These are phyloP conservation scores for Drosophila repleta DNA, from an alignment of 1,140 invertebrate genomes.

Conservation along the genomic window DNA sequence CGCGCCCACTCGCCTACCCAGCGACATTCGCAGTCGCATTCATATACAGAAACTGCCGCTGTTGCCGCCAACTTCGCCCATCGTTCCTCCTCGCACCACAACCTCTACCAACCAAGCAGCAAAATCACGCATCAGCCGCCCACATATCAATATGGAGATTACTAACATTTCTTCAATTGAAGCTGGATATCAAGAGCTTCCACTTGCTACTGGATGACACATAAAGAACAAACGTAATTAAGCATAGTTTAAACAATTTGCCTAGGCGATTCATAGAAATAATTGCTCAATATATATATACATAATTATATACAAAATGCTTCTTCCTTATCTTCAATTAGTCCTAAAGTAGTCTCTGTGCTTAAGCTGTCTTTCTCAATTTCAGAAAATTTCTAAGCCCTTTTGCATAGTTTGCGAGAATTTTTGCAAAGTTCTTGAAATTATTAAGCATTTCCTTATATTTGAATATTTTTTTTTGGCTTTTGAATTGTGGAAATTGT, in stretches of 20 bases:
- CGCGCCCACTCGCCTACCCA: conserved; percentile 80
- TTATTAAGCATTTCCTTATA: no score
- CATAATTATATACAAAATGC: conserved; percentile 16
- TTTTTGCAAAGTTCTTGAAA: no score
- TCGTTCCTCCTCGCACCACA: conserved; percentile 85
- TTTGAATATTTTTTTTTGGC: no score
- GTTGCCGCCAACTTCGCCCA: conserved; percentile 62
- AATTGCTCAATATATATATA: conserved; percentile 27
- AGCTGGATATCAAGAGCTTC: not conserved
- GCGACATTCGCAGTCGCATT: conserved; percentile 26
- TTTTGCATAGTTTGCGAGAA: not conserved
- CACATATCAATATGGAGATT: conserved; percentile 77
- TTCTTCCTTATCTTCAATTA: not conserved
- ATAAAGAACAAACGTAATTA: conserved; percentile 20
- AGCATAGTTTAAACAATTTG: conserved; percentile 40
- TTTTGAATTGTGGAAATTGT: no score
- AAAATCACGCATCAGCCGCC: conserved; percentile 61
- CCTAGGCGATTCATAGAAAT: conserved; percentile 27
- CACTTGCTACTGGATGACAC: conserved; percentile 2
- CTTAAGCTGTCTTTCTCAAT: conserved; percentile 7
- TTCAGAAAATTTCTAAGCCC: not conserved
- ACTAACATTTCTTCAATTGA: conserved; percentile 33
- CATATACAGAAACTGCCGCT: conserved; percentile 61
- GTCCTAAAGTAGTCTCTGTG: not conserved
- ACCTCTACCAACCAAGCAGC: conserved; percentile 82